phyloP scores from a whole-genome alignment of 1,140 invertebrate genomes.

The Psilanteris sp. region DNA sequence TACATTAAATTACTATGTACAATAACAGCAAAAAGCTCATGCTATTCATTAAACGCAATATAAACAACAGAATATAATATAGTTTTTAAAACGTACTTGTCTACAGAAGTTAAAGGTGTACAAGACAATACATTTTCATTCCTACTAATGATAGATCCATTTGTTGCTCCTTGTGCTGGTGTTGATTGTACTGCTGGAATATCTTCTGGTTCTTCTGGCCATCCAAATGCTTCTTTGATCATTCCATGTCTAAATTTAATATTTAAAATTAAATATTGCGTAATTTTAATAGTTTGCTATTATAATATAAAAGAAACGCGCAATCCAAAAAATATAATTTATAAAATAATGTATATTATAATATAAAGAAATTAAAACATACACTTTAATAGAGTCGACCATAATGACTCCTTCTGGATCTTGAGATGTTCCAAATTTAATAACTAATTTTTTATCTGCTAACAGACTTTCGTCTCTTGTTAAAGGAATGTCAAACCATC shows the following conservation, averaged over 20 bases:
- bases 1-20: not conserved
- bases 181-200: slow-evolving; percentile 82
- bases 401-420: slow-evolving; percentile 94
- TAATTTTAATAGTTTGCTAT: too few species aligned
- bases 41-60: not conserved
- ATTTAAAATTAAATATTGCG: too few species aligned
- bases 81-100: slow-evolving; percentile 75
- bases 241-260: slow-evolving; percentile 87
- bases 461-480: slow-evolving; percentile 96
- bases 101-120: slow-evolving; percentile 79
- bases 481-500: slow-evolving; percentile 97
- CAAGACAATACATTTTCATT: slow-evolving; percentile 75
- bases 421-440: slow-evolving; percentile 94
- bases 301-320: too few species aligned
- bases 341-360: too few species aligned
- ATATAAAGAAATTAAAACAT: slow-evolving; percentile 53
- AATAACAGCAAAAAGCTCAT: slow-evolving; percentile 11
- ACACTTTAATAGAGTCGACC: slow-evolving; percentile 95
- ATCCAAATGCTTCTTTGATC: slow-evolving; percentile 96
- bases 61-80: not conserved
- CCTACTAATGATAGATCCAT: slow-evolving; percentile 71
- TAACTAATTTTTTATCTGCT: slow-evolving; percentile 93
- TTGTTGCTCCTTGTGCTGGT: slow-evolving; percentile 68
- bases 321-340: too few species aligned
- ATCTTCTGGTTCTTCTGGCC: slow-evolving; percentile 97